Conservation (phyloP, 35 echinoderm and acorn worm genomes). For the Eucidaris tribuloides region DNA sequence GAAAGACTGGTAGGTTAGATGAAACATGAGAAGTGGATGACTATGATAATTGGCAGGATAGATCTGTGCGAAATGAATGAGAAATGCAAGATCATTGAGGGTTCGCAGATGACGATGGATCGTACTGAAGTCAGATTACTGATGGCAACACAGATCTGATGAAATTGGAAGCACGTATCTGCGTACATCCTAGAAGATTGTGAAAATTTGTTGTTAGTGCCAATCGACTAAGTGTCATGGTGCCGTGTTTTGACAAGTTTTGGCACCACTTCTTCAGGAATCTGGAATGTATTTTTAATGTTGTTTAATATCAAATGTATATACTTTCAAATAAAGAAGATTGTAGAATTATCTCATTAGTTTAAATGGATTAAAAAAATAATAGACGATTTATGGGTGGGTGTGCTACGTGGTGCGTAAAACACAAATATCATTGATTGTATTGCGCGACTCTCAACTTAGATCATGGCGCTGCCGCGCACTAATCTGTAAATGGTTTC, state of each 20-base stretch:
- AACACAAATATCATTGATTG: too few species aligned
- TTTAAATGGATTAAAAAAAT: neutral
- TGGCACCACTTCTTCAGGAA: neutral
- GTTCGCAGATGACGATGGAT: neutral
- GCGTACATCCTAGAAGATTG: neutral
- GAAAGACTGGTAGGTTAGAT: neutral
- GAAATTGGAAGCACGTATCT: neutral
- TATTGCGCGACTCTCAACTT: too few species aligned
- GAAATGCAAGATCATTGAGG: neutral
- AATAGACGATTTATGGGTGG: neutral
- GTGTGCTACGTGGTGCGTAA: too few species aligned
- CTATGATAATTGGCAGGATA: neutral
- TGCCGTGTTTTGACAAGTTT: neutral
- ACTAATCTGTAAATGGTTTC: too few species aligned
- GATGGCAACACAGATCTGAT: neutral
- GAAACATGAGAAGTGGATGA: neutral
- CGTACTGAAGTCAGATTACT: neutral
- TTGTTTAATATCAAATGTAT: neutral
- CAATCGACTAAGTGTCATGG: too few species aligned
- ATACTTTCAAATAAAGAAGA: neutral
- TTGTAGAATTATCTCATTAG: neutral
- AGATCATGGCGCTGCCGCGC: too few species aligned
- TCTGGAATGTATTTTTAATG: neutral
- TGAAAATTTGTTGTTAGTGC: neutral
- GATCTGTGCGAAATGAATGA: constrained; percentile 10